phyloP scores from a whole-genome alignment of 2,113 vertebrate genomes.

The Merops nubicus region DNA sequence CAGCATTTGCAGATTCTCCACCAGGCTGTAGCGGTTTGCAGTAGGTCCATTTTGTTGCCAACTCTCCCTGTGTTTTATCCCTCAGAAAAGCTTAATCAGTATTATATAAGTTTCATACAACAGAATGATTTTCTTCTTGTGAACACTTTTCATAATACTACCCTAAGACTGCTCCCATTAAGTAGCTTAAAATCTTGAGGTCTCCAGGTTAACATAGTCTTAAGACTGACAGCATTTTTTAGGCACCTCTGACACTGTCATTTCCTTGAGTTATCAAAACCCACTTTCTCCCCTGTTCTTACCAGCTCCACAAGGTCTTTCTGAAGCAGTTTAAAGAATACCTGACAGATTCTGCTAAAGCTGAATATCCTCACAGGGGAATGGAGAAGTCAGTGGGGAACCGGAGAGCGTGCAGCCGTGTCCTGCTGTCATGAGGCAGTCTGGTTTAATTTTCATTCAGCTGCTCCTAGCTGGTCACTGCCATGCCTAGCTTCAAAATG shows the following conservation, averaged over 20 bases:
- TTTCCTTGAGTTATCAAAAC: not conserved
- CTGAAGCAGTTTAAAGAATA: not conserved
- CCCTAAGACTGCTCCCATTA: not conserved
- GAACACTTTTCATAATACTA: not conserved
- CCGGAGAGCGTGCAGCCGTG: not conserved
- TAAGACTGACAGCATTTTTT: not conserved
- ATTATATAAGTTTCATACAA: not conserved
- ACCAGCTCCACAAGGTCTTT: not conserved
- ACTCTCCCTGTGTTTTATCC: not conserved
- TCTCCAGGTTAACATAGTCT: not conserved
- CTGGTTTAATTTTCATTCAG: slow-evolving; percentile 58
- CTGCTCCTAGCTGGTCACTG: slow-evolving; percentile 19
- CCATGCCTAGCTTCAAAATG: slow-evolving; percentile 11
- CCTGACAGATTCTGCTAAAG: not conserved
- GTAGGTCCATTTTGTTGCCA: not conserved
- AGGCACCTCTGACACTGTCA: not conserved
- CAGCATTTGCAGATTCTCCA: not conserved
- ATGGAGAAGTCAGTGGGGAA: slow-evolving; percentile 47
- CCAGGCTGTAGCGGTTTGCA: not conserved
- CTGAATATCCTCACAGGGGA: not conserved
- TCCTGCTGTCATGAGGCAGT: not conserved
- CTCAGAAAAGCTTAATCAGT: not conserved
- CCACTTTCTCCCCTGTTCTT: not conserved
- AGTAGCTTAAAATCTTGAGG: not conserved
- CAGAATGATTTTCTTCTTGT: not conserved